Base-by-base conservation (phyloP, 1,140 invertebrate species). In the Parasteatoda tepidariorum region DNA sequence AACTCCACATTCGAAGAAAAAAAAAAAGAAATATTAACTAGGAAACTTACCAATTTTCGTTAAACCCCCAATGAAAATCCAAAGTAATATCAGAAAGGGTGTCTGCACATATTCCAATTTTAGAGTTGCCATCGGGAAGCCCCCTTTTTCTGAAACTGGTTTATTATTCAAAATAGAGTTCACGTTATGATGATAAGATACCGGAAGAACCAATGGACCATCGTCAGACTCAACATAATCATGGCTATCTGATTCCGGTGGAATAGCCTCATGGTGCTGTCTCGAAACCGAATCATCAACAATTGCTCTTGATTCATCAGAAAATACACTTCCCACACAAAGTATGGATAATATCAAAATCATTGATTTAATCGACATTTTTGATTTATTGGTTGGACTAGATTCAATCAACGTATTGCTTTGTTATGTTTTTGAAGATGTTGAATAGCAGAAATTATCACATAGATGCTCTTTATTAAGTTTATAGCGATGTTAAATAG, bases 21-120 rank as follows among this genome's bases (percentile, higher is more conserved):
- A n/a, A n/a, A n/a, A n/a, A n/a, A n/a, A n/a, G n/a, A n/a, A n/a
- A n/a, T n/a, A n/a, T n/a, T n/a, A n/a, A 48, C 4, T 48, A 13
- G 22, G 1, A 26, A 7, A 91, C 93, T 94, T 89, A 98, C 97
- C 96, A 87, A 98, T 97, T 93, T 98, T 98, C 3, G 96, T 95
- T 86, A 98, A 90, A 88, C 95, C 96, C 26, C 96, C 96, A 86
- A 95, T 95, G 86, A 98, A 94, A 86, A 98, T 97, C 97, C 97
- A 98, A 78, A 97, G 90, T 11, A 95, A 95, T 84, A 98, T 97
- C 85, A 98, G 93, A 88, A 97, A 97, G 0, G 96, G 96, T 3
- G 95, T 95, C 89, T 97, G 94, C 0, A 98, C 96, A 31, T 95
- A 90, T 81, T 92, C 92, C 88, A 97, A 97, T 85, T 97, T 95